Evolutionary conservation across 2,113 vertebrate genomes (phyloP).

Genomic region (Heterochromis multidens): DNA sequence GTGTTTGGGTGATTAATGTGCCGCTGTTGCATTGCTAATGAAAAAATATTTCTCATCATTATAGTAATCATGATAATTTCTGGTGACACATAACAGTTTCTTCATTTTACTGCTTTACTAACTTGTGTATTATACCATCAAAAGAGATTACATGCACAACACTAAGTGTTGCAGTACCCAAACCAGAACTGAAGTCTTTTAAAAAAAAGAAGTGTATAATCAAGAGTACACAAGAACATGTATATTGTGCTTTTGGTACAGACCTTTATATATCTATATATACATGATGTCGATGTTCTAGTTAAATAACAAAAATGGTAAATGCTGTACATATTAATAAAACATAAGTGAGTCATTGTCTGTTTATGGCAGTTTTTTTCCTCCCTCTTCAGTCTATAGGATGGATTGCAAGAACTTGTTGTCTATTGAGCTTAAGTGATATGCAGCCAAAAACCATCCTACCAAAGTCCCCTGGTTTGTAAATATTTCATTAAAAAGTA

Average conservation of each 20-base stretch:
- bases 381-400: background rate
- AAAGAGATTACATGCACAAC: background rate
- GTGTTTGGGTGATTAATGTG: conserved; percentile 48
- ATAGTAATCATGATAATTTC: conserved; percentile 35
- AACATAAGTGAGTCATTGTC: background rate
- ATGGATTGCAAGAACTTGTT: background rate
- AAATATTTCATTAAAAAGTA: background rate
- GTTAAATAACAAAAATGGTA: background rate
- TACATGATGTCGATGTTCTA: background rate
- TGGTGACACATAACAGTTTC: conserved; percentile 15
- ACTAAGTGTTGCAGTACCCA: background rate
- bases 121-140: background rate
- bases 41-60: conserved; percentile 42
- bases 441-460: background rate
- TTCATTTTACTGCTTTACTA: conserved; percentile 11
- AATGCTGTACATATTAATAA: background rate
- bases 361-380: accelerated
- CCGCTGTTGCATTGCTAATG: conserved; percentile 36
- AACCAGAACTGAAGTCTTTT: background rate
- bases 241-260: background rate
- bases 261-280: background rate
- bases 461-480: background rate
- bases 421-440: background rate
- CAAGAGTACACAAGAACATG: background rate
- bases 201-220: background rate